A percentile compares a stretch with the other conserved stretches of the same genome.
Conservation (phyloP, 2,888 invertebrate genomes). For the Eilema griseolum region DNA sequence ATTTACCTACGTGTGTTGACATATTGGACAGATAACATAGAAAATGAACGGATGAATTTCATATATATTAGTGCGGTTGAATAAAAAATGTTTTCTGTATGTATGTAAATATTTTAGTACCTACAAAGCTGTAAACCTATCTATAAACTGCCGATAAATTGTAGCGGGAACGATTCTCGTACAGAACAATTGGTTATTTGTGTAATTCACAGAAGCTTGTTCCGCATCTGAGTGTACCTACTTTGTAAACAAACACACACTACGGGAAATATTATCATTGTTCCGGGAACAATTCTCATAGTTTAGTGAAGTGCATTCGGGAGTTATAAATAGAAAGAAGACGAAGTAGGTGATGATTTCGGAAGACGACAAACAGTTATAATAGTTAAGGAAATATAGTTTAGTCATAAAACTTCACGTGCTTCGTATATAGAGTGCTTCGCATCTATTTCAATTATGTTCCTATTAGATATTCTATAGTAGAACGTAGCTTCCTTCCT, state of each 20-base stretch:
- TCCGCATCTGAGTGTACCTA: background rate
- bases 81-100: background rate
- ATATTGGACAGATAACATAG: background rate
- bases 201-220: background rate
- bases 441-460: constrained; percentile 40
- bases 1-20: background rate
- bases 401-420: constrained; percentile 33
- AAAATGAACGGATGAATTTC: too few species aligned
- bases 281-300: background rate
- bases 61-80: background rate
- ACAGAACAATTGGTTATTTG: background rate
- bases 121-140: background rate
- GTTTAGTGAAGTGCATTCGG: too few species aligned
- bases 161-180: background rate
- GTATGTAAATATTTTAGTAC: background rate
- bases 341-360: background rate
- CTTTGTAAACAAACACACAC: background rate
- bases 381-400: constrained; percentile 14
- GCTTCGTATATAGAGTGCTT: constrained; percentile 33
- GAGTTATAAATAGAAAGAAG: background rate
- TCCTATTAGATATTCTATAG: constrained; percentile 54
- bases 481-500: constrained; percentile 59
- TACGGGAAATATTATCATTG: background rate
- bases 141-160: background rate
- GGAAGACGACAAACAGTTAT: constrained; percentile 10